phyloP scores from a whole-genome alignment of 2,113 vertebrate genomes.

The Nesogale talazaci region DNA sequence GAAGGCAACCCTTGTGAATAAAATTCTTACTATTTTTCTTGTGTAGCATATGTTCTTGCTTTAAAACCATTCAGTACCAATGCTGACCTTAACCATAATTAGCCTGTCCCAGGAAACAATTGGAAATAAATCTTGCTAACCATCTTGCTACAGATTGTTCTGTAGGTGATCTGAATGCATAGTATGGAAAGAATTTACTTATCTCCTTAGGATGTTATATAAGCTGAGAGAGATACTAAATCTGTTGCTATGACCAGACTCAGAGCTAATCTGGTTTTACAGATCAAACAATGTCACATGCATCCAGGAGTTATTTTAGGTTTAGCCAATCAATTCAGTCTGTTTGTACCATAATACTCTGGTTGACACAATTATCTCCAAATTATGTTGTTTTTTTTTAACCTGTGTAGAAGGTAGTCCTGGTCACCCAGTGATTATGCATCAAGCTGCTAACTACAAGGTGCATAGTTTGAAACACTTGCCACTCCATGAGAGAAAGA shows the following conservation, averaged over 20 bases:
- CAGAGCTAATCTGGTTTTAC: slow-evolving; percentile 23
- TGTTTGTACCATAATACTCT: slow-evolving; percentile 42
- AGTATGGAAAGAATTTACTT: slow-evolving; percentile 36
- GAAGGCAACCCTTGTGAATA: background rate
- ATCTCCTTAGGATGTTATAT: background rate
- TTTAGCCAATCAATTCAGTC: background rate
- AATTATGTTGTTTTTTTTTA: slow-evolving; percentile 10
- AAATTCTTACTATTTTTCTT: slow-evolving; percentile 2
- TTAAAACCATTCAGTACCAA: background rate
- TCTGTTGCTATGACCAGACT: slow-evolving; percentile 35
- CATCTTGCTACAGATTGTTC: background rate
- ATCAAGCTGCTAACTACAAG: background rate
- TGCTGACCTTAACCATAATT: slow-evolving; percentile 26
- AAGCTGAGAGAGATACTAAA: background rate
- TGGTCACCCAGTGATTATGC: background rate
- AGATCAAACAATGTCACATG: background rate
- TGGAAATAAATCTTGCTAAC: slow-evolving; percentile 12
- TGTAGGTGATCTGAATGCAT: background rate
- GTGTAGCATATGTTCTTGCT: background rate
- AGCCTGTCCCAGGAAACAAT: background rate
- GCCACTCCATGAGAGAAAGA: too few relatives aligned
- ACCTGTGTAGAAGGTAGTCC: too few relatives aligned
- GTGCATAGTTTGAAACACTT: background rate
- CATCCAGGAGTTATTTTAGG: slow-evolving; percentile 28
- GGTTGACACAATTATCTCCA: slow-evolving; percentile 25